Conservation (phyloP, 2,888 invertebrate species). For the Melipona beecheii region DNA sequence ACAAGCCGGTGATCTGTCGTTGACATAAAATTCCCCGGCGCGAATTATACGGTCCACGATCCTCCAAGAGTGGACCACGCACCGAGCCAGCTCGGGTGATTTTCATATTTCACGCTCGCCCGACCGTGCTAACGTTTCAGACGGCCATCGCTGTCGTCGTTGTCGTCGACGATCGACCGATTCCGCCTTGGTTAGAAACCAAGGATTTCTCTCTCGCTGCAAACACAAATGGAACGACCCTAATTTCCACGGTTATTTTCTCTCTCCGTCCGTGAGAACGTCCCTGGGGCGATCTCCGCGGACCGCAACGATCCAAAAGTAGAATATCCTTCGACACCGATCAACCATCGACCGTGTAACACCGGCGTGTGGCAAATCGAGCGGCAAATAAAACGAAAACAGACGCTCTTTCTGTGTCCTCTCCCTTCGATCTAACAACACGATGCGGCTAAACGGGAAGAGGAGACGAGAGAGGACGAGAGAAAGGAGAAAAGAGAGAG, state of each 20-base stretch:
- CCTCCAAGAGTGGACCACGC: not conserved
- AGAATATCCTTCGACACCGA: conserved; percentile 3
- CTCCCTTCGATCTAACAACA: not conserved
- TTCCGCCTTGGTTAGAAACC: not conserved
- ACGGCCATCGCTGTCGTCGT: not conserved
- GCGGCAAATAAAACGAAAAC: conserved; percentile 34
- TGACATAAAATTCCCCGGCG: conserved; percentile 35
- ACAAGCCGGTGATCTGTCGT: conserved; percentile 43
- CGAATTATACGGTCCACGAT: conserved; percentile 31
- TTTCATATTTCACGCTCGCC: conserved; percentile 11
- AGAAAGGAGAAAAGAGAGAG: too few relatives aligned
- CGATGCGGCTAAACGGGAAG: conserved; percentile 1
- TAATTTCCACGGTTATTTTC: not conserved
- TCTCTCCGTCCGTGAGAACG: not conserved
- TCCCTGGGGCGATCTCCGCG: not conserved
- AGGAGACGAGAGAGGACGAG: not conserved
- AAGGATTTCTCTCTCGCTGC: not conserved
- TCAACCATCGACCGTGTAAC: not conserved
- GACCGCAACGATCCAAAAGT: conserved; percentile 32
- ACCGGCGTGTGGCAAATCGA: not conserved
- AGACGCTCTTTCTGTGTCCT: not conserved
- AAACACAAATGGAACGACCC: not conserved
- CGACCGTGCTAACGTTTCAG: not conserved
- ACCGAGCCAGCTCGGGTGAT: not conserved
- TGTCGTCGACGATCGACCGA: not conserved